Conservation (phyloP, 2,888 invertebrate species). For the Drosophila rellima region DNA sequence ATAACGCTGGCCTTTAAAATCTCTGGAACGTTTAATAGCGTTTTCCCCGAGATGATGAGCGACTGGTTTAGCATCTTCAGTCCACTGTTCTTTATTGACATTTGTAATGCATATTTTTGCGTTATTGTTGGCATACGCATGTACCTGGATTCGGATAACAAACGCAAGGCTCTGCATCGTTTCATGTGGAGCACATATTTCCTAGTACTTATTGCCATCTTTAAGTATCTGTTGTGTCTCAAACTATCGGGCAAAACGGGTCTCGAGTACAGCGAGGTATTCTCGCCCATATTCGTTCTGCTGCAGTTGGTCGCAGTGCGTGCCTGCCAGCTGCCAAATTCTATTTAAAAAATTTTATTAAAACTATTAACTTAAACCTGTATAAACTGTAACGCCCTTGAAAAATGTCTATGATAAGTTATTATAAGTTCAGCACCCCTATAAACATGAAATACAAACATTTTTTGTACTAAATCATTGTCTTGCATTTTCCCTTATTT, state of each 20-base stretch:
- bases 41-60: slow-evolving; percentile 84
- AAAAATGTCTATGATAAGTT: slow-evolving; percentile 37
- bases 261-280: slow-evolving; percentile 96
- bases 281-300: slow-evolving; percentile 96
- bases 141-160: slow-evolving; percentile 91
- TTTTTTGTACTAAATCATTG: slow-evolving; percentile 22
- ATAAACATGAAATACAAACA: slow-evolving; percentile 35
- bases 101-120: slow-evolving; percentile 97
- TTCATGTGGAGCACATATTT: slow-evolving; percentile 94
- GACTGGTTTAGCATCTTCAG: slow-evolving; percentile 97
- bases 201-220: slow-evolving; percentile 93
- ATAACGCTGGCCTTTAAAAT: slow-evolving; percentile 93
- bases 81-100: slow-evolving; percentile 96
- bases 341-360: slow-evolving; percentile 71
- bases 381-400: slow-evolving; percentile 11
- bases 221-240: slow-evolving; percentile 95
- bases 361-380: not conserved
- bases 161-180: slow-evolving; percentile 92
- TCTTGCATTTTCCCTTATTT: not conserved
- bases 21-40: slow-evolving; percentile 87
- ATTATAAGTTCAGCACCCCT: slow-evolving; percentile 21
- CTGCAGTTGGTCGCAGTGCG: slow-evolving; percentile 95
- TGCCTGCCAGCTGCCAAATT: slow-evolving; percentile 93
- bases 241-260: slow-evolving; percentile 93
- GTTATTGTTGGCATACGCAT: slow-evolving; percentile 97